A percentile compares a stretch with the other conserved stretches of the same genome.
These are phyloP conservation scores for Cacoxenus indagator DNA, from an alignment of 2,888 invertebrate species.

Conservation along the genomic window DNA sequence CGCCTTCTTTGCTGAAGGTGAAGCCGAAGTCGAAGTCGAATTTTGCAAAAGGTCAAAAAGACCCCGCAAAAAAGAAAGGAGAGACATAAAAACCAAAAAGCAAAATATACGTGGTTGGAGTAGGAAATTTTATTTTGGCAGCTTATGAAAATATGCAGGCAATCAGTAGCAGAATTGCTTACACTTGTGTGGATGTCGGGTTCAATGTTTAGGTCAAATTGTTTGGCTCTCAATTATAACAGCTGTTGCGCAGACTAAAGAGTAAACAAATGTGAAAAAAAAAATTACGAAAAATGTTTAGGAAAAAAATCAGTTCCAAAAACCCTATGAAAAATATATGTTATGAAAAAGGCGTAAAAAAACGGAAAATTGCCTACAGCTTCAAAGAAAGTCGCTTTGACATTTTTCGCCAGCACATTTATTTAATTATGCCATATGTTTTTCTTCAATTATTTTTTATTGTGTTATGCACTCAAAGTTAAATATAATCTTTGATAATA, in stretches of 20 bases:
- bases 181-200: background rate
- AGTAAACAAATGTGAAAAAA: background rate
- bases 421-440: slow-evolving; percentile 55
- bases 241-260: background rate
- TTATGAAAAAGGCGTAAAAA: background rate
- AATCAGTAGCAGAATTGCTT: no score
- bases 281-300: background rate
- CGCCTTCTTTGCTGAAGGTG: background rate
- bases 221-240: background rate
- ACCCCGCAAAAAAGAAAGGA: no score
- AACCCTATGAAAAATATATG: background rate
- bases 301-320: background rate
- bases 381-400: background rate
- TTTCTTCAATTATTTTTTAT: slow-evolving; percentile 52
- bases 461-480: background rate
- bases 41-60: no score
- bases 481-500: background rate
- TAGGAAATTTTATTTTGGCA: no score
- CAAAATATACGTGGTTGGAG: no score
- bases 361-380: background rate
- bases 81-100: no score
- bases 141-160: no score
- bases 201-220: background rate
- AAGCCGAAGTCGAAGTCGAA: no score
- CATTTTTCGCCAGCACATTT: slow-evolving; percentile 34